Conservation (phyloP, 2,888 invertebrate species). For the Anticlea derivata region DNA sequence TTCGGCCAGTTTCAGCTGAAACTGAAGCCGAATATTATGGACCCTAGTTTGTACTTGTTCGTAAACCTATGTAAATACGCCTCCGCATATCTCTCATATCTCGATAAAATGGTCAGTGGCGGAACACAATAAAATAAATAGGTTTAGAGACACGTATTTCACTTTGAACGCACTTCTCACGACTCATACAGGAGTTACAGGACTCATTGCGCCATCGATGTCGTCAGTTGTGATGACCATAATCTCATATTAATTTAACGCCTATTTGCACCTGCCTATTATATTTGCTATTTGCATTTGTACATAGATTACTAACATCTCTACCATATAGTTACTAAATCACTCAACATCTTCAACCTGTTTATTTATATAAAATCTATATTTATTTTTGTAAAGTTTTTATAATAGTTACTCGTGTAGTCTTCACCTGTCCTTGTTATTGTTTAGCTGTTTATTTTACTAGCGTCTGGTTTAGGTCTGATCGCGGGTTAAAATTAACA, state of each 20-base stretch:
- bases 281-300: no score
- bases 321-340: conserved; percentile 42
- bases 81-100: conserved; percentile 69
- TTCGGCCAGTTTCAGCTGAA: conserved; percentile 1
- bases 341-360: conserved; percentile 24
- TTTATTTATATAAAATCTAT: conserved; percentile 22
- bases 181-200: no score
- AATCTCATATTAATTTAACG: conserved; percentile 62
- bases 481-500: conserved; percentile 9
- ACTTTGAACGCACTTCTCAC: no score
- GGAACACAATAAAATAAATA: conserved; percentile 60
- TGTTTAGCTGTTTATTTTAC: conserved; percentile 13
- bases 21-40: background rate
- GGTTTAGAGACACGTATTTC: conserved; percentile 44
- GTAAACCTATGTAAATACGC: conserved; percentile 50
- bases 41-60: conserved; percentile 43
- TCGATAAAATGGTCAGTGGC: conserved; percentile 64
- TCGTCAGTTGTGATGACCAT: conserved; percentile 30
- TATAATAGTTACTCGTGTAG: conserved; percentile 3
- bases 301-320: conserved; percentile 64
- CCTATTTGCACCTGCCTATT: conserved; percentile 37
- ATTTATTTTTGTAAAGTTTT: conserved; percentile 12
- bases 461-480: conserved; percentile 19
- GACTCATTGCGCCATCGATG: no score
- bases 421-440: conserved; percentile 11